phyloP scores from a whole-genome alignment of 2,888 invertebrate species.

The Drosophila meridionalis region DNA sequence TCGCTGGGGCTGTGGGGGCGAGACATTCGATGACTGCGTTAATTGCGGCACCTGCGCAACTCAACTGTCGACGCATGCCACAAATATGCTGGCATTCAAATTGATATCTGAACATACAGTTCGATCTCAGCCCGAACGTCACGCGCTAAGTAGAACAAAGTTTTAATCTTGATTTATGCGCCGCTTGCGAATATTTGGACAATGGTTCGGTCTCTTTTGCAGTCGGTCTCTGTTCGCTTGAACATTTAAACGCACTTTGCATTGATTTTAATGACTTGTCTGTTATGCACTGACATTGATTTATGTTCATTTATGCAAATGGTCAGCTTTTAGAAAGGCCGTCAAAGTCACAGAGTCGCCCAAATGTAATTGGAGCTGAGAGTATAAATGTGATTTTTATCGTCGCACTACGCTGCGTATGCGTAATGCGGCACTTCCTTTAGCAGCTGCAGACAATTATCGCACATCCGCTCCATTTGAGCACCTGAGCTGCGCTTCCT shows the following conservation, averaged over 20 bases:
- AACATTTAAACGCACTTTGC: conserved; percentile 73
- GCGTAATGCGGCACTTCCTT: conserved; percentile 61
- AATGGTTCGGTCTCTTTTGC: conserved; percentile 41
- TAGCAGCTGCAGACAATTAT: conserved; percentile 3
- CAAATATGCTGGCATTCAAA: conserved; percentile 34
- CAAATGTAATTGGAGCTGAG: conserved; percentile 51
- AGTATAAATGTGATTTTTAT: neutral
- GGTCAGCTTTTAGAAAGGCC: conserved; percentile 54
- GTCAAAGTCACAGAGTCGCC: conserved; percentile 14
- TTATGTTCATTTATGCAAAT: conserved; percentile 46
- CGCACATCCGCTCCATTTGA: conserved; percentile 32
- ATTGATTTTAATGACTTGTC: conserved; percentile 70
- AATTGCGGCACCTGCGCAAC: conserved; percentile 57
- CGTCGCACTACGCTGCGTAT: conserved; percentile 64
- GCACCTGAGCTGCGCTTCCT: conserved; percentile 14
- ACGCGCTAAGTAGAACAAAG: conserved; percentile 67
- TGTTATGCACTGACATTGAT: conserved; percentile 64
- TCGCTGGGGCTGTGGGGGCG: conserved; percentile 38
- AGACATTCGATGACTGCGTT: conserved; percentile 61
- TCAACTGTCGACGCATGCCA: conserved; percentile 68
- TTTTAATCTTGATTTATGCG: conserved; percentile 74
- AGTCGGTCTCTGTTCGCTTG: conserved; percentile 21
- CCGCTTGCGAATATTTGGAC: conserved; percentile 75
- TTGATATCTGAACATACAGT: conserved; percentile 3
- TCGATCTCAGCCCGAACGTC: conserved; percentile 10